Conservation (phyloP, 2,113 vertebrate species). For the Leucosticte australis region DNA sequence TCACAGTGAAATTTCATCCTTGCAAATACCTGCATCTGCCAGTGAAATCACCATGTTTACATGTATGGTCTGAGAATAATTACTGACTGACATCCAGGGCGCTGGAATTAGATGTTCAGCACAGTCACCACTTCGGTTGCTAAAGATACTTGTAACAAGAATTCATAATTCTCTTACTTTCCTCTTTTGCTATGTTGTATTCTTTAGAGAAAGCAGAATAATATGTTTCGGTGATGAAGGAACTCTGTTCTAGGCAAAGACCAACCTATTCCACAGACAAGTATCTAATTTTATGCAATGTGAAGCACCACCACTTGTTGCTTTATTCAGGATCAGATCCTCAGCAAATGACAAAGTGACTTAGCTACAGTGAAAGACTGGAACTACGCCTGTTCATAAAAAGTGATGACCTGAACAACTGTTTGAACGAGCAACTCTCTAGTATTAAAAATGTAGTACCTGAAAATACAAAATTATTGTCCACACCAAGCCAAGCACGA, state of each 20-base stretch:
- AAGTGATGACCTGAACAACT: neutral
- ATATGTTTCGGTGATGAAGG: neutral
- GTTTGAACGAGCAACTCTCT: neutral
- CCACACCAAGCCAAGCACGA: slow-evolving; percentile 94
- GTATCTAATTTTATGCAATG: neutral
- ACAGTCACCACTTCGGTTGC: neutral
- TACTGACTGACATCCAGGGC: neutral
- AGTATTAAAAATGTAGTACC: slow-evolving; percentile 68
- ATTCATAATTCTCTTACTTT: neutral
- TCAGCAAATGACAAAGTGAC: neutral
- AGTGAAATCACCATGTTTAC: neutral
- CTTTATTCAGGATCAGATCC: neutral
- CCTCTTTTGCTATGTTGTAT: neutral
- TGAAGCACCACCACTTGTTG: neutral
- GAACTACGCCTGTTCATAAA: neutral
- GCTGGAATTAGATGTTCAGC: neutral
- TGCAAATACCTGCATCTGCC: neutral
- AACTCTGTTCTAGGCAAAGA: neutral
- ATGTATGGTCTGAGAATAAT: neutral
- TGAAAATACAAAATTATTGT: slow-evolving; percentile 98
- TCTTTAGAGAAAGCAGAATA: neutral
- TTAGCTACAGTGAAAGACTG: neutral
- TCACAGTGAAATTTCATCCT: neutral
- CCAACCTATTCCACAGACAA: neutral
- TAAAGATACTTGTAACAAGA: neutral